Percentiles rank a stretch among this genome's conserved stretches.
Conservation (phyloP, 1,140 invertebrate genomes). For the Zeugodacus cucurbitae region DNA sequence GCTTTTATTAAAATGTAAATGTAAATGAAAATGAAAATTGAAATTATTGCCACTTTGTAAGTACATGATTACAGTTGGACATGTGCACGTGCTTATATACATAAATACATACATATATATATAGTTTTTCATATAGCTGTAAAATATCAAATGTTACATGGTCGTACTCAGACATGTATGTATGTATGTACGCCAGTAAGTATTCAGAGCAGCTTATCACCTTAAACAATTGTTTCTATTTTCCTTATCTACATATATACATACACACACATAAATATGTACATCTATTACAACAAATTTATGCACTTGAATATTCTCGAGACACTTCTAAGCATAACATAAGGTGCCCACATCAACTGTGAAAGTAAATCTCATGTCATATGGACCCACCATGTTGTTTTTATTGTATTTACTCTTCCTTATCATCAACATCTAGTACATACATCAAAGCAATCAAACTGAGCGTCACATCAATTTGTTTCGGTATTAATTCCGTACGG, state of each 20-base stretch:
- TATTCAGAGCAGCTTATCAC: not conserved
- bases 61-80: not conserved
- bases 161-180: not conserved
- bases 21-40: not conserved
- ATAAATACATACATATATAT: not conserved
- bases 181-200: too few species aligned
- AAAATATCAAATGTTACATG: not conserved
- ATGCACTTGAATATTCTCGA: not conserved
- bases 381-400: not conserved
- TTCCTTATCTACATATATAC: not conserved
- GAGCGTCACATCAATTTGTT: conserved; percentile 13
- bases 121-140: too few species aligned
- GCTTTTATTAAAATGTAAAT: not conserved
- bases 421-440: not conserved
- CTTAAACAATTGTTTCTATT: not conserved
- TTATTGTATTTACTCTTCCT: not conserved
- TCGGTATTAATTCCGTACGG: not conserved
- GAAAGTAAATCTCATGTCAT: not conserved
- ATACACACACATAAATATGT: not conserved
- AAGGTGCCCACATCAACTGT: not conserved
- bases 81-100: not conserved
- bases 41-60: not conserved
- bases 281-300: not conserved
- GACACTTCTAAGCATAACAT: not conserved
- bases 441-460: not conserved